Percentiles rank a stretch among this genome's conserved stretches.
These are phyloP conservation scores for Drosophila littoralis DNA, from an alignment of 1,140 invertebrate genomes.

Conservation along the genomic window DNA sequence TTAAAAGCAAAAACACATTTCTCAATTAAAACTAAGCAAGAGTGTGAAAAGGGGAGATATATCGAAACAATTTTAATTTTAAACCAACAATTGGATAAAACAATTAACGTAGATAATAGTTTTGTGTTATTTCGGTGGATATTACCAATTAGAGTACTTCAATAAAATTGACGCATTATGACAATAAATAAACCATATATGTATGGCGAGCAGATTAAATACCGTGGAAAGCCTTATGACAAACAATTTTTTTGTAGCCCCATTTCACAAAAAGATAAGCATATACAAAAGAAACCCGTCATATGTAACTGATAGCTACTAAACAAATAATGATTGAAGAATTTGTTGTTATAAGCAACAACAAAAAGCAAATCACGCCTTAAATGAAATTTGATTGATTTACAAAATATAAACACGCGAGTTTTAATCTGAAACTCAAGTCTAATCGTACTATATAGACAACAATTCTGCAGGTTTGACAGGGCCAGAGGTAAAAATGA, in stretches of 20 bases:
- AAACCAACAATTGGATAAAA: background rate
- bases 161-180: slow-evolving; percentile 12
- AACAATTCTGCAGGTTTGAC: slow-evolving; percentile 45
- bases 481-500: slow-evolving; percentile 63
- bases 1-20: too few relatives aligned
- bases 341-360: slow-evolving; percentile 11
- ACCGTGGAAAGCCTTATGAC: background rate
- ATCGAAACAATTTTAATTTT: too few relatives aligned
- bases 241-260: background rate
- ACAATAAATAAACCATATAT: slow-evolving; percentile 5
- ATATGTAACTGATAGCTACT: slow-evolving; percentile 17
- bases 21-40: too few relatives aligned
- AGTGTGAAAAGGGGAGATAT: too few relatives aligned
- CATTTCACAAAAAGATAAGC: slow-evolving; percentile 16
- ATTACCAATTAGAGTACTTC: slow-evolving; percentile 8
- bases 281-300: background rate
- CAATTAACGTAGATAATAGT: background rate
- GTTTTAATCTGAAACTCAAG: slow-evolving; percentile 44
- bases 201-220: slow-evolving; percentile 4
- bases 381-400: slow-evolving; percentile 61
- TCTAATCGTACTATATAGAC: slow-evolving; percentile 36
- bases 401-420: slow-evolving; percentile 61
- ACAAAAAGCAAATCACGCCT: slow-evolving; percentile 14
- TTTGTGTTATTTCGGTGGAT: slow-evolving; percentile 4
- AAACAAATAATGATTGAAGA: slow-evolving; percentile 9